Evolutionary conservation across 23 tunicate species (phyloP).

Genomic region (Trididemnum miniatum): DNA sequence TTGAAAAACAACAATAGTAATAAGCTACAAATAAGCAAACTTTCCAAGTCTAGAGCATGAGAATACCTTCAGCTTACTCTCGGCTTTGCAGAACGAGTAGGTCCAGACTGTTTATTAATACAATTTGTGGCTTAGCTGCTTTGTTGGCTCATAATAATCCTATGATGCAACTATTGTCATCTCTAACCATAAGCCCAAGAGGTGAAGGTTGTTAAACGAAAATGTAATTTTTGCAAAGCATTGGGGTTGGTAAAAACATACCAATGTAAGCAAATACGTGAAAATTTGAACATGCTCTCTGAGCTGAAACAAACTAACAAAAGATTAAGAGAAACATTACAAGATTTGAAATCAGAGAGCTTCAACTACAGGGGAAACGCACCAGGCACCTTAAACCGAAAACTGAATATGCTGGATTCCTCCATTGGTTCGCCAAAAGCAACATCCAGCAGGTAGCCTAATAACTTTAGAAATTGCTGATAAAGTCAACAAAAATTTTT

Average conservation of each 20-base stretch:
- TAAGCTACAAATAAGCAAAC: too few species aligned
- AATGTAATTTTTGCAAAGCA: background rate
- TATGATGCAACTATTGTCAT: too few species aligned
- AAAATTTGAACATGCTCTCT: conserved; percentile 36
- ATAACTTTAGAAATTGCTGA: background rate
- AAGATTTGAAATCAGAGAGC: conserved; percentile 14
- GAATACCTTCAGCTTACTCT: too few species aligned
- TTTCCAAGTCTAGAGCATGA: too few species aligned
- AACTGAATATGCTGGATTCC: background rate
- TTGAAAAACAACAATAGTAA: too few species aligned
- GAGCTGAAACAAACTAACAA: conserved; percentile 40
- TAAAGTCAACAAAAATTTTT: too few species aligned
- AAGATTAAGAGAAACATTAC: conserved; percentile 38
- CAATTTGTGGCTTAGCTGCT: too few species aligned
- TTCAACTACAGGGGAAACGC: background rate
- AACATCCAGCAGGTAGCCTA: conserved; percentile 22
- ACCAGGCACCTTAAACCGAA: background rate
- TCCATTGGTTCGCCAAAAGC: background rate
- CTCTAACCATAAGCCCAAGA: too few species aligned
- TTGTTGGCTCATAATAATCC: too few species aligned
- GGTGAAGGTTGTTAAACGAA: too few species aligned
- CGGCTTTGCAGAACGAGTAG: too few species aligned
- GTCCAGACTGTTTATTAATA: too few species aligned
- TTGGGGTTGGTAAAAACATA: background rate
- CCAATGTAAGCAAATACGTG: background rate